Conservation (phyloP, 2,113 vertebrate genomes). For the Aleadryas rufinucha region DNA sequence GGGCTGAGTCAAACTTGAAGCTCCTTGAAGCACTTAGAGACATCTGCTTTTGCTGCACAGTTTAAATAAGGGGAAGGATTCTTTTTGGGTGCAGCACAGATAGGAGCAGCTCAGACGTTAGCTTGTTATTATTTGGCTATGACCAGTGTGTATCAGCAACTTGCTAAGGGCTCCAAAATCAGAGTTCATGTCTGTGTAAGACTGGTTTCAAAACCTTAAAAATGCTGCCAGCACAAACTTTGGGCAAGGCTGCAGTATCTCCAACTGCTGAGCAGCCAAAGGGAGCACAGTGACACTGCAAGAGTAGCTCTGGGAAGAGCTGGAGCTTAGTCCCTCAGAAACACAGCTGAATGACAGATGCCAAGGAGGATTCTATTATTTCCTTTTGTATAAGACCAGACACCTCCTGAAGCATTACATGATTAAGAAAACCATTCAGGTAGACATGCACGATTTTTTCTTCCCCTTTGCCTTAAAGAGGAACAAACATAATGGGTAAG, state of each 20-base stretch:
- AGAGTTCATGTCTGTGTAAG: not conserved
- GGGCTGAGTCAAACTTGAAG: constrained; percentile 11
- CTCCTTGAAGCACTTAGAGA: constrained; percentile 6
- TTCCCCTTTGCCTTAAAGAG: not conserved
- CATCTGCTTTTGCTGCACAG: not conserved
- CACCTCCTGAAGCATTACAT: not conserved
- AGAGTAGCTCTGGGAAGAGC: not conserved
- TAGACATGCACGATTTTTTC: not conserved
- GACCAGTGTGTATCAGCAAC: not conserved
- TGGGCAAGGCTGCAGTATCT: not conserved
- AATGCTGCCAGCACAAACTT: not conserved
- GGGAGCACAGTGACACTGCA: not conserved
- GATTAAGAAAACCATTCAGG: not conserved
- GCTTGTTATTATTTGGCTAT: not conserved
- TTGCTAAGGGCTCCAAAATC: not conserved
- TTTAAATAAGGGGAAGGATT: not conserved
- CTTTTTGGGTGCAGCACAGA: not conserved
- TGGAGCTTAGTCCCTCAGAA: not conserved
- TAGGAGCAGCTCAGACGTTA: not conserved
- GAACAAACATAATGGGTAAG: not conserved
- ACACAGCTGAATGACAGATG: not conserved
- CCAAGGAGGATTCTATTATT: not conserved
- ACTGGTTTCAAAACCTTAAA: not conserved
- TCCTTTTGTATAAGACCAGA: not conserved
- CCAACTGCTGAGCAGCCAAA: not conserved